A percentile compares a stretch with the other conserved stretches of the same genome.
phyloP scores from a whole-genome alignment of 2,888 invertebrate species.

The Linnaemya tessellans region DNA sequence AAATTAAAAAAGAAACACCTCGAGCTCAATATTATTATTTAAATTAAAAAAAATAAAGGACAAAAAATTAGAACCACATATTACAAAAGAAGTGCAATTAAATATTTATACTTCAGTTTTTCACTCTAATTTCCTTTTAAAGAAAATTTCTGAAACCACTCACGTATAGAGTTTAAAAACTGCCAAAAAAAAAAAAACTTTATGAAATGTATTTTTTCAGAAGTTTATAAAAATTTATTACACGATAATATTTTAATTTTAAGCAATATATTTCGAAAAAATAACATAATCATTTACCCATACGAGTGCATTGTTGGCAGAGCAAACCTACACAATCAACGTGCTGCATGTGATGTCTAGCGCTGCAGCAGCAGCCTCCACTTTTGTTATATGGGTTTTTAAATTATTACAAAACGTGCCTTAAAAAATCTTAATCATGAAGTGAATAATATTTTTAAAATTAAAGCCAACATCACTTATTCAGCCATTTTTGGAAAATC shows the following conservation, averaged over 20 bases:
- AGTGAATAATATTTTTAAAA: slow-evolving; percentile 53
- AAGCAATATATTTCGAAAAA: slow-evolving; percentile 54
- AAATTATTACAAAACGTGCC: slow-evolving; percentile 71
- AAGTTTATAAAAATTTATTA: slow-evolving; percentile 59
- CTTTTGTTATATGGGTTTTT: slow-evolving; percentile 62
- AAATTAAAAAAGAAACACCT: no score
- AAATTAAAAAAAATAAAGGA: no score
- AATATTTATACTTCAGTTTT: no score
- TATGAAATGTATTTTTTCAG: slow-evolving; percentile 47
- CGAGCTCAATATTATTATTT: no score
- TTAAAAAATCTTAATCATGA: slow-evolving; percentile 63
- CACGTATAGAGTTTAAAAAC: slow-evolving; percentile 29
- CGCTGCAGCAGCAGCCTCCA: slow-evolving; percentile 9
- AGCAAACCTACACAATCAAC: slow-evolving; percentile 25
- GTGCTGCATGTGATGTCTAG: slow-evolving; percentile 10
- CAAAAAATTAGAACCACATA: no score
- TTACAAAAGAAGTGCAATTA: no score
- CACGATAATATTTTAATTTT: slow-evolving; percentile 70
- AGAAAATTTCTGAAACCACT: slow-evolving; percentile 27
- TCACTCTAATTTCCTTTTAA: not conserved
- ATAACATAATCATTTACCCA: not conserved
- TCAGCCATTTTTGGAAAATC: not conserved
- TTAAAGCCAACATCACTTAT: slow-evolving; percentile 18
- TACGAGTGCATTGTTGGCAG: not conserved
- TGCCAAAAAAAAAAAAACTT: slow-evolving; percentile 41